These are phyloP conservation scores for Mormyrus lacerda DNA, from an alignment of 2,113 vertebrate genomes.

Conservation along the genomic window DNA sequence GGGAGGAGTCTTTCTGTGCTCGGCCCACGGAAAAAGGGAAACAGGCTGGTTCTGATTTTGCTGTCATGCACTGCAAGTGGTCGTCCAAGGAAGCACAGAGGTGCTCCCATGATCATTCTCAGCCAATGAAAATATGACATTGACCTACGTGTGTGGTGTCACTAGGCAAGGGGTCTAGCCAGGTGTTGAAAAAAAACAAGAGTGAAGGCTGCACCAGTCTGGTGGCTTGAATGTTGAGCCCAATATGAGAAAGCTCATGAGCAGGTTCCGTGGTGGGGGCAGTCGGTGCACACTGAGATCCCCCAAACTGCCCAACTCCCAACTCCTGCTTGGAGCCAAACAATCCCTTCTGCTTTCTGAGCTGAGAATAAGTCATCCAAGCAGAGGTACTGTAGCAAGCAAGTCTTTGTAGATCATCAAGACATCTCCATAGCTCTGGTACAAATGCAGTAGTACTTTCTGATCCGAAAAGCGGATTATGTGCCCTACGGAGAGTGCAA, in stretches of 20 bases:
- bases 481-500: background rate
- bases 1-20: background rate
- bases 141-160: background rate
- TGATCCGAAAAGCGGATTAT: background rate
- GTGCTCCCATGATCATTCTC: background rate
- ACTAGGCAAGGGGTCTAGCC: background rate
- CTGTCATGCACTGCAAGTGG: background rate
- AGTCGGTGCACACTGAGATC: background rate
- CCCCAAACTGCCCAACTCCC: background rate
- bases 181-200: background rate
- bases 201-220: background rate
- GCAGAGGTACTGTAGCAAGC: background rate
- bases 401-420: background rate
- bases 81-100: background rate
- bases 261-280: background rate
- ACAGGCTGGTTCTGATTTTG: background rate
- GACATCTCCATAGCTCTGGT: background rate
- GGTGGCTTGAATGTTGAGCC: background rate
- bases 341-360: background rate
- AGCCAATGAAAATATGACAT: background rate
- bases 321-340: background rate
- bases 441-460: background rate
- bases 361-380: background rate
- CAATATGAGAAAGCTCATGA: background rate
- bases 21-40: background rate